Percentiles rank a stretch among this genome's conserved stretches.
These are phyloP conservation scores for Tauraco erythrolophus DNA, from an alignment of 2,113 vertebrate genomes.

Conservation along the genomic window DNA sequence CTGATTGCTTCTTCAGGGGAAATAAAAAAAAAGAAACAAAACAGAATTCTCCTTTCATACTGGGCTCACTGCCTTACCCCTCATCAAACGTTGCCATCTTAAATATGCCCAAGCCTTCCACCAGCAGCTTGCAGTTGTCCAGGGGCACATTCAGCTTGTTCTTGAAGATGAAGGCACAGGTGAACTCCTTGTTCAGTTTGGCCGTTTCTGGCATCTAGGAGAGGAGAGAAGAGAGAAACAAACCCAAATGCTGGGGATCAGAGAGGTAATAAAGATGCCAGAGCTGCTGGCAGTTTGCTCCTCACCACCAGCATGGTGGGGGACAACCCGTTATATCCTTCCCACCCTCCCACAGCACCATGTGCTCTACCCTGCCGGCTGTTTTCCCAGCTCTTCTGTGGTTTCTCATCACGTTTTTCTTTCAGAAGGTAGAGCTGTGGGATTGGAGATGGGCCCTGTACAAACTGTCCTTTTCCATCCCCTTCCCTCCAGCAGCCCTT, in stretches of 20 bases:
- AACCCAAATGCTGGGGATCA: neutral
- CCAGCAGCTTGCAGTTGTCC: constrained; percentile 64
- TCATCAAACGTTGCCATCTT: constrained; percentile 42
- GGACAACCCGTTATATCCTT: neutral
- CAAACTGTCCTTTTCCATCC: neutral
- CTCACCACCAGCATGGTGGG: neutral
- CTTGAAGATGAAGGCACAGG: constrained; percentile 67
- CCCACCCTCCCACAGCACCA: accelerated
- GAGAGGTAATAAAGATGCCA: neutral
- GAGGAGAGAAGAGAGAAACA: neutral
- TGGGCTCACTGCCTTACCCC: constrained; percentile 54
- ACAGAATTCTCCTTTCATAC: neutral
- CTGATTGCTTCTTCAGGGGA: neutral
- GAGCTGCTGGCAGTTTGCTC: neutral
- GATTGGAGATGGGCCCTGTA: neutral
- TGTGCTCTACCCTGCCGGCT: neutral
- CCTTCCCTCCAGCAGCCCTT: neutral
- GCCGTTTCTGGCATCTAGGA: constrained; percentile 68
- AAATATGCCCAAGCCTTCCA: constrained; percentile 75
- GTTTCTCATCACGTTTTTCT: neutral
- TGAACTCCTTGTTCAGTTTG: constrained; percentile 42
- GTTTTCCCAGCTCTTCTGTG: neutral
- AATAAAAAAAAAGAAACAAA: neutral
- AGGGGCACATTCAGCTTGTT: constrained; percentile 62
- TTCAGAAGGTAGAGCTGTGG: neutral